Evolutionary conservation across 2,888 invertebrate genomes (phyloP).

Genomic region (Trissolcus brochymenae): DNA sequence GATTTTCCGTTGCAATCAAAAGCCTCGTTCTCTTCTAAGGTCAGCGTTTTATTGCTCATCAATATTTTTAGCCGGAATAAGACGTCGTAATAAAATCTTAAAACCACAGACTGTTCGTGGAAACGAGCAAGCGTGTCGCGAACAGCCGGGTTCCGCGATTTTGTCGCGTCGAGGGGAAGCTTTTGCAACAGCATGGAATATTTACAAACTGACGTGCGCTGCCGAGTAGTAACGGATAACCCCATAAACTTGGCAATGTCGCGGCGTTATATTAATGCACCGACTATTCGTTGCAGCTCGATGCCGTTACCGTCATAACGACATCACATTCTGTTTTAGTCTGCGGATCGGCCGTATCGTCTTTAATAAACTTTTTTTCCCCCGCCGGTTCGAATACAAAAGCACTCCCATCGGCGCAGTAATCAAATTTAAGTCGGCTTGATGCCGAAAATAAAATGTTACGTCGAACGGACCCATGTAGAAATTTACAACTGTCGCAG

Average conservation of each 20-base stretch:
- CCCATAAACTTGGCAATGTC: slow-evolving; percentile 67
- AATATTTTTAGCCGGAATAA: slow-evolving; percentile 33
- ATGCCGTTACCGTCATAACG: slow-evolving; percentile 39
- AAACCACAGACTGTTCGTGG: slow-evolving; percentile 2
- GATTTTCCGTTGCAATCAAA: slow-evolving; percentile 49
- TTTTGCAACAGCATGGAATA: slow-evolving; percentile 51
- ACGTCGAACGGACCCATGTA: slow-evolving; percentile 9
- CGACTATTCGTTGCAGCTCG: slow-evolving; percentile 52
- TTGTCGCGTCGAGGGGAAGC: slow-evolving; percentile 63
- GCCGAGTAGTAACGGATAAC: slow-evolving; percentile 65
- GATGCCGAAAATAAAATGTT: slow-evolving; percentile 31
- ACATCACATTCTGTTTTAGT: slow-evolving; percentile 24
- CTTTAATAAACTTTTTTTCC: slow-evolving; percentile 24
- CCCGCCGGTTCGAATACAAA: slow-evolving; percentile 30
- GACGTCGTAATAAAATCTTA: slow-evolving; percentile 34
- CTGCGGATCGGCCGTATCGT: slow-evolving; percentile 49
- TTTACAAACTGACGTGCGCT: slow-evolving; percentile 46
- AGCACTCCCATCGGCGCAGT: slow-evolving; percentile 29
- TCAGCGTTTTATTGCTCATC: slow-evolving; percentile 33
- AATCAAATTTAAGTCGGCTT: slow-evolving; percentile 34
- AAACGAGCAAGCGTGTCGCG: slow-evolving; percentile 28
- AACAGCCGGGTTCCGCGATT: slow-evolving; percentile 60
- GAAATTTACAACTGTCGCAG: too few relatives aligned
- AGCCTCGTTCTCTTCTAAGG: slow-evolving; percentile 27
- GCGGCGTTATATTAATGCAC: slow-evolving; percentile 64